Evolutionary conservation across 2,113 vertebrate genomes (phyloP), one percentile per base, ranked within the genome.

Genomic region (Eupsittula cactorum): DNA sequence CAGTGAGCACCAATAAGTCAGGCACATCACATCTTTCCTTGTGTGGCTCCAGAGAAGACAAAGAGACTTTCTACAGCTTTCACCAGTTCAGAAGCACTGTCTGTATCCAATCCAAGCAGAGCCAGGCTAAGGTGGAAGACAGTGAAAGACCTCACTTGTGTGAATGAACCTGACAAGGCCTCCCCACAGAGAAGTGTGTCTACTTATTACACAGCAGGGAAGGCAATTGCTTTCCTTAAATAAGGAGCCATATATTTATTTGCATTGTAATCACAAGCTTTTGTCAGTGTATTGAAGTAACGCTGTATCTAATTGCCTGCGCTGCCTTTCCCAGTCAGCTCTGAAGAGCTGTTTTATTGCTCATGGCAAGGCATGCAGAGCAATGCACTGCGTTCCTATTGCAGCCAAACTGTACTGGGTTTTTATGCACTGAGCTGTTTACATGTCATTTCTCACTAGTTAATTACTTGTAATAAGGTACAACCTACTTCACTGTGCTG

Each of bases 401-500:
- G 83, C 82, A 73, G 55, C 80, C 83, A 47, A 71, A 53, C 84
- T 3, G 1, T 47, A 49, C 39, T 9, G 44, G 63, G 33, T 39
- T 46, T 69, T 82, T 44, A 53, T 10, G n/a, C 67, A 31, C 80
- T 7, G 67, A 57, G 47, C 16, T 82, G 71, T 79, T 92, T 80
- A 79, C 39, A 59, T 65, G 93, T 91, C 20, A 18, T 15, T 83
- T 77, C 77, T 74, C 74, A 28, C 41, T 74, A 37, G 29, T 69
- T 84, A 91, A 89, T 86, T 83, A 80, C 23, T 47, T 83, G 65
- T 62, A 86, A 84, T 81, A 65, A 93, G 74, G 41, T 15, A 84
- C 23, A 90, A 17, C 39, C 50, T 35, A 28, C 19, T 53, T 76
- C 76, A 15, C 74, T 46, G 70, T 24, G n/a, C 6, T 68, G 47